Evolutionary conservation across 2,888 invertebrate genomes (phyloP).

Genomic region (Eustalomyia histrio): DNA sequence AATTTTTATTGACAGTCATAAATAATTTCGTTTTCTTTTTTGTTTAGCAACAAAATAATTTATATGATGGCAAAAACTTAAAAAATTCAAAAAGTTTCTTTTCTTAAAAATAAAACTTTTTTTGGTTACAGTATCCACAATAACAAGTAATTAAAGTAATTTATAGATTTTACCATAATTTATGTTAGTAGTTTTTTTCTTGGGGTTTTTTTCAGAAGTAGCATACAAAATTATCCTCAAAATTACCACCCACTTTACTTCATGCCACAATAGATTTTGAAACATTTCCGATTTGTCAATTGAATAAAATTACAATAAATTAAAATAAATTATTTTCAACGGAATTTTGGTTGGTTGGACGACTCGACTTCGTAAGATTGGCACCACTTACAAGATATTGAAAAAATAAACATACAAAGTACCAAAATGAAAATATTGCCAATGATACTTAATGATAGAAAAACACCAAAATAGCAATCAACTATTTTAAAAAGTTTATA

Average conservation of each 20-base stretch:
- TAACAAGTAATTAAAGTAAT: slow-evolving; percentile 66
- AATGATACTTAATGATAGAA: slow-evolving; percentile 51
- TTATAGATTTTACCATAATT: slow-evolving; percentile 64
- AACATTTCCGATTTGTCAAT: slow-evolving; percentile 76
- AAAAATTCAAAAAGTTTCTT: slow-evolving; percentile 38
- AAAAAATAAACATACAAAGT: background rate
- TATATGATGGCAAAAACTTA: slow-evolving; percentile 44
- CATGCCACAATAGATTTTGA: slow-evolving; percentile 63
- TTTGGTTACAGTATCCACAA: slow-evolving; percentile 45
- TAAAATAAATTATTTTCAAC: slow-evolving; percentile 53
- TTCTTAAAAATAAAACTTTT: slow-evolving; percentile 14
- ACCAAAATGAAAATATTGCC: slow-evolving; percentile 14
- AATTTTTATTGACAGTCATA: slow-evolving; percentile 38
- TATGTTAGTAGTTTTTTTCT: slow-evolving; percentile 57
- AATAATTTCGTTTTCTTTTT: slow-evolving; percentile 42
- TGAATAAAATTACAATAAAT: slow-evolving; percentile 76
- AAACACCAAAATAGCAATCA: slow-evolving; percentile 44
- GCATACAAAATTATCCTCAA: slow-evolving; percentile 52
- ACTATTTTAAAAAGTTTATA: slow-evolving; percentile 6
- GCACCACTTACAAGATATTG: slow-evolving; percentile 52
- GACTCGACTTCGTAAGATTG: slow-evolving; percentile 45
- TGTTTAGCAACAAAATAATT: slow-evolving; percentile 23
- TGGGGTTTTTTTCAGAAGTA: slow-evolving; percentile 30
- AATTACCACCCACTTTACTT: slow-evolving; percentile 56
- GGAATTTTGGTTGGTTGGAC: slow-evolving; percentile 59